A percentile compares a stretch with the other conserved stretches of the same genome.
Conservation (phyloP, 1,140 invertebrate genomes). For the Leptinotarsa defecta region DNA sequence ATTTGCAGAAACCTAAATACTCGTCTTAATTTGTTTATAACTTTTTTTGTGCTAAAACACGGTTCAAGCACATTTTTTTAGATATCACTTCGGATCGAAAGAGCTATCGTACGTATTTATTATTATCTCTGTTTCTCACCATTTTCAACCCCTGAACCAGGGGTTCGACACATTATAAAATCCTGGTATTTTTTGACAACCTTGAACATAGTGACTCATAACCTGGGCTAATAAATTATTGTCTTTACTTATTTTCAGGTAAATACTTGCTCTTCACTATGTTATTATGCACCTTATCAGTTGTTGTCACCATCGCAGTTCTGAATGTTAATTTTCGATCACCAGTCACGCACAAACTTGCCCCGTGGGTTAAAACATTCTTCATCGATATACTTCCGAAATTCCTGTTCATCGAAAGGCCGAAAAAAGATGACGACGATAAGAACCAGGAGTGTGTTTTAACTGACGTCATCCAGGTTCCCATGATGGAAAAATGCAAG, state of each 20-base stretch:
- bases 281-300: constrained; percentile 97
- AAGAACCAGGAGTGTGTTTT: constrained; percentile 50
- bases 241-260: constrained; percentile 51
- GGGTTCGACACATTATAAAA: no score
- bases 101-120: no score
- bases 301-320: constrained; percentile 96
- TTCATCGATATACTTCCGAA: constrained; percentile 90
- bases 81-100: no score
- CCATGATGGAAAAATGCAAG: constrained; percentile 53
- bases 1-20: no score
- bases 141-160: no score
- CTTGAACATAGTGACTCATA: no score
- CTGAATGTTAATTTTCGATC: constrained; percentile 98
- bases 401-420: constrained; percentile 82
- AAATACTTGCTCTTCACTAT: constrained; percentile 99
- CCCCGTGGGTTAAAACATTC: constrained; percentile 84
- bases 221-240: no score
- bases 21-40: no score
- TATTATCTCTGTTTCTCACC: no score
- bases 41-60: no score
- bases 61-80: no score
- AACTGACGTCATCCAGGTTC: constrained; percentile 54
- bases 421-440: constrained; percentile 73
- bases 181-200: no score
- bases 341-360: constrained; percentile 94